Evolutionary conservation across 2,113 vertebrate genomes (phyloP), one percentile per base, ranked within the genome.

Genomic region (Ancistrus triradiatus): DNA sequence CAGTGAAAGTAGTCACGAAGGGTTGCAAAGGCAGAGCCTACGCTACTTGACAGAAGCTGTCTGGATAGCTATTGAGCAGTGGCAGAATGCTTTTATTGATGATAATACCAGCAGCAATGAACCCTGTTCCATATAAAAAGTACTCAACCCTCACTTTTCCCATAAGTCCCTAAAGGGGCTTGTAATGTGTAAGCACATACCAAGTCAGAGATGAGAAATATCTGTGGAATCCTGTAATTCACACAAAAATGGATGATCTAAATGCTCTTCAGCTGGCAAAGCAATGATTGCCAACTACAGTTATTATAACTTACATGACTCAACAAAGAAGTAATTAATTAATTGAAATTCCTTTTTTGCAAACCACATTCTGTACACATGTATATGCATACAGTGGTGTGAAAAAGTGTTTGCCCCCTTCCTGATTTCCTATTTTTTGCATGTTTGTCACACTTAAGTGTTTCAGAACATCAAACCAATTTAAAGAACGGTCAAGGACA

Each of bases 1-100:
- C 50, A 10, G 52, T 40, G 47, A 33, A 70, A 38, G 46, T 51
- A 57, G 66, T 63, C 73, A 73, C 60, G 43, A 51, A 48, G 74
- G 69, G 21, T 3, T 49, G 5, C 4, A 52, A 50, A n/a, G 40
- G 56, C 69, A 64, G 33, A 31, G 3, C 40, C 66, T 11, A 47
- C 59, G 18, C 53, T 40, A 43, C 52, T 44, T 76, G 66, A 53
- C 47, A 62, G 17, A 49, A 18, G 37, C 38, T 67, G 72, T 55
- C 59, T 60, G 27, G 74, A 67, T 4, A 72, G 43, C 47, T 66
- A 74, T 70, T 74, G 63, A 82, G 73, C 42, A 63, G 76, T 68
- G 46, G 49, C 37, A 40, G 62, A 68, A 49, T 43, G 14, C 59
- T 70, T 65, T 56, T 48, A 68, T 11, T 1, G 65, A 71, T 63